Evolutionary conservation across 2,797 vertebrate species (phyloP).

Genomic region (Gambelia wislizenii): DNA sequence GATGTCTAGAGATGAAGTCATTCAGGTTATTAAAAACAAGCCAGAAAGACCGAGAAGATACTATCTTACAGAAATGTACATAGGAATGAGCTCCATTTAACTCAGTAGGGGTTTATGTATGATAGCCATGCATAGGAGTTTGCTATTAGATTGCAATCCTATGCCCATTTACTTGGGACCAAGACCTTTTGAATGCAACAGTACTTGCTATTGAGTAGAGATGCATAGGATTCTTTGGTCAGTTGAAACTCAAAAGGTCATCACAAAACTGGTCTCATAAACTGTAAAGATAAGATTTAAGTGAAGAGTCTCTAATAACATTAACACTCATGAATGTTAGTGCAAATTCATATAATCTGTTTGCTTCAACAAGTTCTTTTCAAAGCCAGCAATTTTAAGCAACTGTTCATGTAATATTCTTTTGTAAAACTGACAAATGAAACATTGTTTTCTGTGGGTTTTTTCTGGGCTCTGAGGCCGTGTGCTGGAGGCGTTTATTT

Average conservation of each 20-base stretch:
- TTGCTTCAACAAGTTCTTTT: background rate
- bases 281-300: background rate
- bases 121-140: background rate
- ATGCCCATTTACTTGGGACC: background rate
- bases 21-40: constrained; percentile 1
- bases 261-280: background rate
- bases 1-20: background rate
- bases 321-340: background rate
- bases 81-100: background rate
- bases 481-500: too few species aligned
- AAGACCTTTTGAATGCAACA: background rate
- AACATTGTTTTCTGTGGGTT: too few species aligned
- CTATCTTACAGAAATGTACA: background rate
- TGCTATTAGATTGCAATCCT: background rate
- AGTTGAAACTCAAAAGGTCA: background rate
- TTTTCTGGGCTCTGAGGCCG: too few species aligned
- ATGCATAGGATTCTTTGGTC: background rate
- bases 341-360: too few species aligned
- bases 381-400: background rate
- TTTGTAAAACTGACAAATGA: too few species aligned
- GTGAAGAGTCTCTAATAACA: background rate
- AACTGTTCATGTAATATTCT: background rate
- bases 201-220: background rate
- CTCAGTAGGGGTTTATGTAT: too few species aligned
- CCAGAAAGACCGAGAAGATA: background rate